A percentile compares a stretch with the other conserved stretches of the same genome.
Evolutionary conservation across 2,888 invertebrate genomes (phyloP).

Genomic region (Philereme transversata): DNA sequence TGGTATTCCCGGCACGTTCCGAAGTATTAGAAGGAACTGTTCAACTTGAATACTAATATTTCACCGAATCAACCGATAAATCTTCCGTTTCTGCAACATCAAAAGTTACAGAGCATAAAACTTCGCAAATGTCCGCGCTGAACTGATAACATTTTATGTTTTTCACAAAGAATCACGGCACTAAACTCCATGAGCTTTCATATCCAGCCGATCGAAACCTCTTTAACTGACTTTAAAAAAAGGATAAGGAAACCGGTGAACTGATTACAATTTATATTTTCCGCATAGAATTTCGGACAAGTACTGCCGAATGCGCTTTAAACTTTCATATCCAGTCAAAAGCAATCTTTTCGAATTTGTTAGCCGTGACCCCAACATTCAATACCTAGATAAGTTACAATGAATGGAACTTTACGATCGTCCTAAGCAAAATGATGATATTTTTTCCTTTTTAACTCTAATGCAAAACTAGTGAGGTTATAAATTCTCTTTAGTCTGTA

Average conservation of each 20-base stretch:
- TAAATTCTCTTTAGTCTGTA: too few species aligned
- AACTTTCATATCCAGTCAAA: too few species aligned
- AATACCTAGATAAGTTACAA: too few species aligned
- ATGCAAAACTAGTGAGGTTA: too few species aligned
- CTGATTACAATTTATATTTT: background rate
- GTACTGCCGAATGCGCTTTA: too few species aligned
- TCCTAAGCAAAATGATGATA: too few species aligned
- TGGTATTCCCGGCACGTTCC: conserved; percentile 24
- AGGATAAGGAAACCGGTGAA: background rate
- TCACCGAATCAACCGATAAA: conserved; percentile 32
- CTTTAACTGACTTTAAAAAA: too few species aligned
- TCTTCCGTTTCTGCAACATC: conserved; percentile 36
- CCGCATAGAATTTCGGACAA: background rate
- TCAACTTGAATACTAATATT: conserved; percentile 28
- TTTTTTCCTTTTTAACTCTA: too few species aligned
- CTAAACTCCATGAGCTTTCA: background rate
- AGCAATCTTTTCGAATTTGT: too few species aligned
- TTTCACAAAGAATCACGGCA: conserved; percentile 47
- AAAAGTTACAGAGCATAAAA: conserved; percentile 44
- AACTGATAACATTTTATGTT: conserved; percentile 55
- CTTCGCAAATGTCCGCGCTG: conserved; percentile 41
- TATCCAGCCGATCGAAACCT: background rate
- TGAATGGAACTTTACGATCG: too few species aligned
- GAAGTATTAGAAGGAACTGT: conserved; percentile 25
- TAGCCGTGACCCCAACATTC: too few species aligned